These are phyloP conservation scores for Octopus sinensis DNA, from an alignment of 1,140 invertebrate genomes.

Conservation along the genomic window DNA sequence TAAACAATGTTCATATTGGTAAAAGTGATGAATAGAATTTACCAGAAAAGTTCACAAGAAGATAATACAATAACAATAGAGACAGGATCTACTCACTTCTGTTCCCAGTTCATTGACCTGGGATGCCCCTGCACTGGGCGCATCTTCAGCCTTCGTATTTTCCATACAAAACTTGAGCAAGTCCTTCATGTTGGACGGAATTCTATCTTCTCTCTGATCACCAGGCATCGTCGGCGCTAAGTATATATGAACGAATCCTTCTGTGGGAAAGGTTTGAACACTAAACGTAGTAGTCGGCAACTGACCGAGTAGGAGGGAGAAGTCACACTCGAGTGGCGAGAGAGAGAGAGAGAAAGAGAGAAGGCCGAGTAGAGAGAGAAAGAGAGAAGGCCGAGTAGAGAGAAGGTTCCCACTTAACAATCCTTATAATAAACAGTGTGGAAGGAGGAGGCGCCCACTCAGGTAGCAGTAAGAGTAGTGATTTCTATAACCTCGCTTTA, in stretches of 20 bases:
- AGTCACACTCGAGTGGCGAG: neutral
- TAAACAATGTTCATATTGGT: no score
- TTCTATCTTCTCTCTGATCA: conserved; percentile 8
- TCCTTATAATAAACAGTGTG: no score
- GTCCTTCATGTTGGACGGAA: conserved; percentile 30
- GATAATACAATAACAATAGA: neutral
- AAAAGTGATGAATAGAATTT: no score
- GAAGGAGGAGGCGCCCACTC: no score
- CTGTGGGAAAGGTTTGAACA: no score
- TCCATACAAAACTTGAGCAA: conserved; percentile 35
- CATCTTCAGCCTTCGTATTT: conserved; percentile 30
- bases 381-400: neutral
- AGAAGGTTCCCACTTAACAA: neutral
- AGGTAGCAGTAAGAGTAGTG: no score
- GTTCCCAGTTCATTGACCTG: neutral
- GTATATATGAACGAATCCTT: no score
- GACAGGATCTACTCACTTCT: neutral
- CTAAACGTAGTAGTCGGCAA: no score
- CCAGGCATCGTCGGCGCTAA: neutral
- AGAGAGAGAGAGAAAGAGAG: conserved; percentile 3
- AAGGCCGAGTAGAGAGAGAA: neutral
- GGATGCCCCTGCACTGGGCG: neutral
- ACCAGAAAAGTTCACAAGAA: neutral
- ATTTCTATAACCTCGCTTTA: no score
- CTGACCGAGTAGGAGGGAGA: neutral